phyloP scores from a whole-genome alignment of 2,888 invertebrate species.

The Eupithecia abbreviata region DNA sequence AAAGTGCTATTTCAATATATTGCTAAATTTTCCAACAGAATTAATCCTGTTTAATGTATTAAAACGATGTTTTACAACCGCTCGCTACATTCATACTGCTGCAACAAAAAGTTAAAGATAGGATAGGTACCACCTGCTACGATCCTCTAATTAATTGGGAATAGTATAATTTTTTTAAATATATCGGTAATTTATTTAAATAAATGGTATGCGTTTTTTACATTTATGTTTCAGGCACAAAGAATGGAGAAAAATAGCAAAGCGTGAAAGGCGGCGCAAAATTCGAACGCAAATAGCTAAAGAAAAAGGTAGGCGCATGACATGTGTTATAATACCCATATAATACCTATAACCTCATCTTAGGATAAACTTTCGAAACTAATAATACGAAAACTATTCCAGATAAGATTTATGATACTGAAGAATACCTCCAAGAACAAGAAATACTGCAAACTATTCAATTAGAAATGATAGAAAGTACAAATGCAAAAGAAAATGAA shows the following conservation, averaged over 20 bases:
- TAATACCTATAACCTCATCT: background rate
- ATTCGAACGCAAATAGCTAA: constrained; percentile 85
- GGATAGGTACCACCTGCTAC: background rate
- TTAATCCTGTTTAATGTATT: background rate
- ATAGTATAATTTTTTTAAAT: background rate
- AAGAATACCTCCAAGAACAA: constrained; percentile 57
- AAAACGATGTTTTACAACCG: background rate
- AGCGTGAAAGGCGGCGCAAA: constrained; percentile 88
- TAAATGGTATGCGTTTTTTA: background rate
- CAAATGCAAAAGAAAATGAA: constrained; percentile 83
- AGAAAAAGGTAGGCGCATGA: constrained; percentile 75
- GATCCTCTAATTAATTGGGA: background rate
- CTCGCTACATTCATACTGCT: background rate
- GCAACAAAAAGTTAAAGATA: background rate
- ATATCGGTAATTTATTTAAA: background rate
- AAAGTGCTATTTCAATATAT: background rate
- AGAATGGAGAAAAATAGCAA: constrained; percentile 89
- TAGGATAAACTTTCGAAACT: too few species aligned
- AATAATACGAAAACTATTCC: constrained; percentile 8
- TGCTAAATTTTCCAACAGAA: background rate
- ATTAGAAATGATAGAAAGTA: constrained; percentile 80
- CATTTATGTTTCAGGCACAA: constrained; percentile 76
- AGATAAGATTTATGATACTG: constrained; percentile 38
- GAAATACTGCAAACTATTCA: constrained; percentile 79
- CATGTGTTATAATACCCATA: too few species aligned